Conservation (phyloP, 2,113 vertebrate species). For the Grammomys surdaster region DNA sequence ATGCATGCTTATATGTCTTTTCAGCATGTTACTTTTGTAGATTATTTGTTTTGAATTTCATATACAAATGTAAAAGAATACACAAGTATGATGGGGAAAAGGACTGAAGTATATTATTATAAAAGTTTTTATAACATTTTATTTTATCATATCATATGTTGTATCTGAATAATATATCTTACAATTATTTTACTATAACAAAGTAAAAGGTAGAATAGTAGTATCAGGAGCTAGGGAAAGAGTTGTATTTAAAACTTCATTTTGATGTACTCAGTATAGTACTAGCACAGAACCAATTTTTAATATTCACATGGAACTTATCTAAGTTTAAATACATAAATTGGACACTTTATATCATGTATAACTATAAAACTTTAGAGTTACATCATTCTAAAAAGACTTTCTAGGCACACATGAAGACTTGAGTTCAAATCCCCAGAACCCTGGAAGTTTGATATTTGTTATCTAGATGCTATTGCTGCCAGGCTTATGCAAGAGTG, state of each 20-base stretch:
- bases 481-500: too few relatives aligned
- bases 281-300: not conserved
- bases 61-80: too few relatives aligned
- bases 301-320: not conserved
- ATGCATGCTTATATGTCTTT: not conserved
- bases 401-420: rapidly evolving
- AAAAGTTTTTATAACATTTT: not conserved
- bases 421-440: not conserved
- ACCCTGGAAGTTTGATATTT: not conserved
- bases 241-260: not conserved
- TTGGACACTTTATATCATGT: not conserved
- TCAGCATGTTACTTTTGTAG: not conserved
- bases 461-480: not conserved
- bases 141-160: not conserved
- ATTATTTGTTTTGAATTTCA: not conserved
- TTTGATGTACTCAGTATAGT: not conserved
- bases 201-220: not conserved
- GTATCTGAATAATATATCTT: not conserved
- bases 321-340: not conserved
- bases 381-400: not conserved
- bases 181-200: not conserved
- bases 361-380: not conserved
- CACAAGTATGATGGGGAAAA: not conserved
- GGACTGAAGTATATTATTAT: not conserved
- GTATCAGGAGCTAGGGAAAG: not conserved